These are phyloP conservation scores for Erannis defoliaria DNA, from an alignment of 2,888 invertebrate genomes.

Conservation along the genomic window DNA sequence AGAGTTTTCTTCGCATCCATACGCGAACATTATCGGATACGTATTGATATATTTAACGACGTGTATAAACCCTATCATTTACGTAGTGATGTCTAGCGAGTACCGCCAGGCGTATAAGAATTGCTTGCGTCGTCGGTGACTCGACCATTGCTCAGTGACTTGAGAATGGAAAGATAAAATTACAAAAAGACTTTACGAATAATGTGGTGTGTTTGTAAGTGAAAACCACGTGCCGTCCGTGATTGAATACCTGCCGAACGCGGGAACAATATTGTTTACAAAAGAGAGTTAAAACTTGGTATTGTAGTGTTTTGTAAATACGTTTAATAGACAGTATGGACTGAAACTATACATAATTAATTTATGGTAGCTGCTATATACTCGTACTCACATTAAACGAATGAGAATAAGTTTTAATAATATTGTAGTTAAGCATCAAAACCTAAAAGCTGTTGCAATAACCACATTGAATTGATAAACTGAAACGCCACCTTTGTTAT, in stretches of 20 bases:
- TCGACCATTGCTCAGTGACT: not conserved
- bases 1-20: conserved; percentile 87
- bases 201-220: conserved; percentile 32
- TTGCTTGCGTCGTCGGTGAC: conserved; percentile 80
- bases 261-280: conserved; percentile 24
- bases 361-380: conserved; percentile 25
- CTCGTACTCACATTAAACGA: not conserved
- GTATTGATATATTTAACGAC: conserved; percentile 94
- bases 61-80: conserved; percentile 96
- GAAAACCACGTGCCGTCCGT: conserved; percentile 55
- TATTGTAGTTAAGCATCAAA: conserved; percentile 2
- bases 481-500: not conserved
- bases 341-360: conserved; percentile 2
- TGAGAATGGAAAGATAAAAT: conserved; percentile 25
- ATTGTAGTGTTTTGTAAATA: conserved; percentile 9
- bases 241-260: conserved; percentile 40
- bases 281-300: not conserved
- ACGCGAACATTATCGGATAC: conserved; percentile 93
- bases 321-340: not conserved
- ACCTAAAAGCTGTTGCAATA: not conserved
- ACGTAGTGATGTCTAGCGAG: conserved; percentile 97
- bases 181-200: conserved; percentile 24
- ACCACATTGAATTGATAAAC: not conserved
- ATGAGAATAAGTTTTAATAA: conserved; percentile 2
- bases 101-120: conserved; percentile 95